Base-by-base conservation (phyloP, 2,113 vertebrate genomes). In the Vulpes ferrilata region DNA sequence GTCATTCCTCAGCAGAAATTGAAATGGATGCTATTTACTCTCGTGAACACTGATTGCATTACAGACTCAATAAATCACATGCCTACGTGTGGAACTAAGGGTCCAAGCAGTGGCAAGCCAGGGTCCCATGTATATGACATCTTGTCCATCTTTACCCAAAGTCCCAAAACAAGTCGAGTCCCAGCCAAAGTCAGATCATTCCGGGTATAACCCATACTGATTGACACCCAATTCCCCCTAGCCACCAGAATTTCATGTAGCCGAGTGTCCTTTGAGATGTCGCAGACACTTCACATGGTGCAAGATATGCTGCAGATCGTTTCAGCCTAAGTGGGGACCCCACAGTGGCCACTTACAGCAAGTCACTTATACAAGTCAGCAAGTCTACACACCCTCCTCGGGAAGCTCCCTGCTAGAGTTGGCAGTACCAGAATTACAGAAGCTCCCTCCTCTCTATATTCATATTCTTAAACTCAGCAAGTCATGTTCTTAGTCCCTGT, bases 171-270 rank as follows among this genome's bases (percentile, higher is more conserved):
- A 89, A 48, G 25, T 22, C 19, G 11, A 48, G 4, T 38, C 19
- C 64, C 38, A 35, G 57, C 35, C 51, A 62, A 87, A 35, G 8
- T 35, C 8, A 0, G 15, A 10, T 32, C 19, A 20, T 7, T n/a
- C 35, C 5, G 0, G 9, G 0, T 43, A 23, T 3, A 32, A 35
- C 20, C 38, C 22, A 9, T 7, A 16, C 16, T 0, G 1, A 35
- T 32, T 8, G 15, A 15, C 5, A 30, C 22, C 20, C 15, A 5
- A 1, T 4, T n/a, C n/a, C 0, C 3, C 32, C 53, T 23, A 12
- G 30, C 53, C 30, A 0, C 1, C 3, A 30, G 6, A 27, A 27
- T 16, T 0, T 12, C 27, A 0, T 0, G 5, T 8, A n/a, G 57
- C 38, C 3, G 2, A 35, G 15, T 4, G 3, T 3, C 25, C 57